Percentiles rank a stretch among this genome's conserved stretches.
Evolutionary conservation across 2,797 vertebrate genomes (phyloP).

Genomic region (Carcharodon carcharias): DNA sequence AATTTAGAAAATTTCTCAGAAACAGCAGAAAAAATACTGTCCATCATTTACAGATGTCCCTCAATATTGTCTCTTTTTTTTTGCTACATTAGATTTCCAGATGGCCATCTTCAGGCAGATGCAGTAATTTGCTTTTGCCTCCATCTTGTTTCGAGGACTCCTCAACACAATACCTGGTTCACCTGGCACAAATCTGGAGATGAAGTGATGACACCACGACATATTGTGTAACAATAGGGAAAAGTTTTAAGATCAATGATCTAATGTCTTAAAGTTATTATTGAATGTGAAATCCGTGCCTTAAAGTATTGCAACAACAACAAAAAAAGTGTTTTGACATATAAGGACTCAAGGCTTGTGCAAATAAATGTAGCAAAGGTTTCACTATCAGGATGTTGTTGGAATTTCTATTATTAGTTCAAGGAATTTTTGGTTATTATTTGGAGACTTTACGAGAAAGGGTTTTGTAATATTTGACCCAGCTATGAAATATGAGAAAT

Average conservation of each 20-base stretch:
- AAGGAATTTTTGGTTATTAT: background rate
- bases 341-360: background rate
- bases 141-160: conserved; percentile 18
- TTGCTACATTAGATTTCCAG: conserved; percentile 37
- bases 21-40: conserved; percentile 38
- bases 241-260: background rate
- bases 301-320: background rate
- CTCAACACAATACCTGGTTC: conserved; percentile 33
- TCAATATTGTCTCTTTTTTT: conserved; percentile 35
- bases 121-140: conserved; percentile 23
- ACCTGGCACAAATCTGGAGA: conserved; percentile 22
- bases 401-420: background rate
- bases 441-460: background rate
- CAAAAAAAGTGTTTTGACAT: background rate
- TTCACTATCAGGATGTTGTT: background rate
- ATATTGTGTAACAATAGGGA: background rate
- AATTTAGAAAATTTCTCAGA: conserved; percentile 38
- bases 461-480: background rate
- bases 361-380: background rate
- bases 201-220: background rate
- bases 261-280: background rate
- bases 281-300: background rate
- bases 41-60: conserved; percentile 37
- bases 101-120: conserved; percentile 29
- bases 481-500: background rate